A percentile compares a stretch with the other conserved stretches of the same genome.
phyloP scores from a whole-genome alignment of 2,113 vertebrate species.

The Protobothrops mucrosquamatus region DNA sequence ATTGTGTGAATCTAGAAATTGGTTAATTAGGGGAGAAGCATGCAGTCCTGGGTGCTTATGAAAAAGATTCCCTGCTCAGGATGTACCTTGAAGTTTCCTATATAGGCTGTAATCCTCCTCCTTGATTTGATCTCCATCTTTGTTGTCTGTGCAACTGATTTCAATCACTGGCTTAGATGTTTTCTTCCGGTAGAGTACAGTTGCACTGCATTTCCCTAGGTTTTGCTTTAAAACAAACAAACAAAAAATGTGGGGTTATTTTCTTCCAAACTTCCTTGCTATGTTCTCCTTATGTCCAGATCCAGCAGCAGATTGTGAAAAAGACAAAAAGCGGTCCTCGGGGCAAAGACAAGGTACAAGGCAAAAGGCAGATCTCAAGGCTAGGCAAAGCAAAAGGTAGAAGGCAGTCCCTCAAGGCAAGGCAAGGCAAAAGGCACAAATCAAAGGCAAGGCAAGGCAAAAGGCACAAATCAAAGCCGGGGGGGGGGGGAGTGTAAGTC shows the following conservation, averaged over 20 bases:
- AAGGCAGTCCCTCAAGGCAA: too few species aligned
- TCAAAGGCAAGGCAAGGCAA: too few species aligned
- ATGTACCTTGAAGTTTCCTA: conserved; percentile 44
- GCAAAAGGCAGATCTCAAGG: too few species aligned
- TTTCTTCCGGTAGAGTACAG: conserved; percentile 60
- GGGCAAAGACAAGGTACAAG: too few species aligned
- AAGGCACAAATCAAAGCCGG: too few species aligned
- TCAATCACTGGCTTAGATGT: conserved; percentile 57
- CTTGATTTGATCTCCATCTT: conserved; percentile 30
- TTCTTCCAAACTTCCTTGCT: not conserved
- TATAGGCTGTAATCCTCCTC: conserved; percentile 63
- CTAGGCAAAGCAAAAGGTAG: too few species aligned
- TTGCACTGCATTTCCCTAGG: conserved; percentile 64
- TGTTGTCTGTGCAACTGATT: conserved; percentile 54
- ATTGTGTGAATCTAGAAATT: not conserved
- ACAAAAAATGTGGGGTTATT: not conserved
- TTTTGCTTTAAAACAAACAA: conserved; percentile 36
- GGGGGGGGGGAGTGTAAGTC: too few species aligned
- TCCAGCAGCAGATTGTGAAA: not conserved
- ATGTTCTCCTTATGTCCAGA: not conserved
- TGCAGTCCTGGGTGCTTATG: not conserved
- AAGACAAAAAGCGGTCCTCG: not conserved
- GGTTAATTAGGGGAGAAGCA: not conserved
- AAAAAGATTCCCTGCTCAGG: too few species aligned
- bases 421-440: too few species aligned